Conservation (phyloP, 2,113 vertebrate genomes). For the Prunella fulvescens region DNA sequence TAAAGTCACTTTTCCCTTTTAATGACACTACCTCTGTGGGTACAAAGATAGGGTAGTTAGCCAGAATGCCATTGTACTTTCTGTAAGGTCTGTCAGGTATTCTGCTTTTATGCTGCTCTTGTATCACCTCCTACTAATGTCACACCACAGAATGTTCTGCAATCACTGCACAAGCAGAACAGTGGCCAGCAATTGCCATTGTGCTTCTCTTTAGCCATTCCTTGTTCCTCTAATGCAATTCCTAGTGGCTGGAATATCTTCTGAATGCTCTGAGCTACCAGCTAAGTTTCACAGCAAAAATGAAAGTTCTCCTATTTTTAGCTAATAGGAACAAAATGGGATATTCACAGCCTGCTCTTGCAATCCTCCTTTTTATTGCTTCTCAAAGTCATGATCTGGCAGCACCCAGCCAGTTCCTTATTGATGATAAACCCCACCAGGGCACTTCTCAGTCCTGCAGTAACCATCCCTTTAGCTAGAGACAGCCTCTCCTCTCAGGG, state of each 20-base stretch:
- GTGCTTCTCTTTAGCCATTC: not conserved
- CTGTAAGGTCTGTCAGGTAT: not conserved
- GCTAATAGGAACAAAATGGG: not conserved
- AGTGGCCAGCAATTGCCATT: not conserved
- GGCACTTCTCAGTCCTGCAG: not conserved
- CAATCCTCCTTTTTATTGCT: not conserved
- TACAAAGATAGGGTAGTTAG: not conserved
- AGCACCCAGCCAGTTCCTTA: not conserved
- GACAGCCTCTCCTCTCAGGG: not conserved
- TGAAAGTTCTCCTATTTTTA: not conserved
- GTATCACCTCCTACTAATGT: not conserved
- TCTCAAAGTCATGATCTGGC: not conserved
- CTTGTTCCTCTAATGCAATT: not conserved
- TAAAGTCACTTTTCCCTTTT: not conserved
- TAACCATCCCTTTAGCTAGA: not conserved
- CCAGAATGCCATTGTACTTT: not conserved
- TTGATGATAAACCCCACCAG: not conserved
- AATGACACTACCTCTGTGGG: not conserved
- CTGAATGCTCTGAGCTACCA: not conserved
- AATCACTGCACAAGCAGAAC: not conserved
- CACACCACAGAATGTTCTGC: not conserved
- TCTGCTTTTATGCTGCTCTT: not conserved
- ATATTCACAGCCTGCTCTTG: not conserved
- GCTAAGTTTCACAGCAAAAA: not conserved
- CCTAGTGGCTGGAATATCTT: not conserved